These are phyloP conservation scores for Tryphoninae sp. DNA, from an alignment of 2,888 invertebrate species.

Conservation along the genomic window DNA sequence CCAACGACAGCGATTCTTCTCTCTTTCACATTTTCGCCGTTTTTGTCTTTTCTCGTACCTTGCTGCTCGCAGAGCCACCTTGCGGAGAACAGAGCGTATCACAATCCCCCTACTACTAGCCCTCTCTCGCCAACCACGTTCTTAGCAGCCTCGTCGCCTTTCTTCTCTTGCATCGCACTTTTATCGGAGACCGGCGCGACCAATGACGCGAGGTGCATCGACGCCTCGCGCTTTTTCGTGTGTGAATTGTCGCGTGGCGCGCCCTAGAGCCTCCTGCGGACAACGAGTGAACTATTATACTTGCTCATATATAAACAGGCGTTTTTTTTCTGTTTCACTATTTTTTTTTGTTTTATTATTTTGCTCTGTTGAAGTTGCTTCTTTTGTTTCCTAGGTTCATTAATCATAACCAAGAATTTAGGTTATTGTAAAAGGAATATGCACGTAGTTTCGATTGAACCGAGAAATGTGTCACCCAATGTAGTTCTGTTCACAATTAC, in stretches of 20 bases:
- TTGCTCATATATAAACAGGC: slow-evolving; percentile 18
- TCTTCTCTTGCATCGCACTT: slow-evolving; percentile 51
- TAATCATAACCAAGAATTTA: not conserved
- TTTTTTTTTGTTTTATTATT: slow-evolving; percentile 48
- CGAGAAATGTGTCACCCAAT: too few species aligned
- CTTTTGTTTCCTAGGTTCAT: not conserved
- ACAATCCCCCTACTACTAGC: too few species aligned
- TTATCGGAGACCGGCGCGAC: slow-evolving; percentile 6
- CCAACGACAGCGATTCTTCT: not conserved
- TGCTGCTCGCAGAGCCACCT: not conserved
- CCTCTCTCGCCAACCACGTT: not conserved
- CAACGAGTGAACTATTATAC: slow-evolving; percentile 53
- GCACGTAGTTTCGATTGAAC: too few species aligned
- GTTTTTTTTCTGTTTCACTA: slow-evolving; percentile 45
- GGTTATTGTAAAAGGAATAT: too few species aligned
- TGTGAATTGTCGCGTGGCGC: slow-evolving; percentile 63
- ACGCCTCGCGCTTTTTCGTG: slow-evolving; percentile 53
- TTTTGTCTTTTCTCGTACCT: not conserved
- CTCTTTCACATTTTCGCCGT: not conserved
- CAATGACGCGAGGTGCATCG: slow-evolving; percentile 56
- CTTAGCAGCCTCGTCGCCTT: not conserved
- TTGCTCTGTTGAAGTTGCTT: not conserved
- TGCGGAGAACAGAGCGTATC: too few species aligned
- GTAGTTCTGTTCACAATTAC: too few species aligned
- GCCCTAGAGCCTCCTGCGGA: slow-evolving; percentile 60